Base-by-base conservation (phyloP, 2,113 vertebrate species). In the Copsychus sechellarum region DNA sequence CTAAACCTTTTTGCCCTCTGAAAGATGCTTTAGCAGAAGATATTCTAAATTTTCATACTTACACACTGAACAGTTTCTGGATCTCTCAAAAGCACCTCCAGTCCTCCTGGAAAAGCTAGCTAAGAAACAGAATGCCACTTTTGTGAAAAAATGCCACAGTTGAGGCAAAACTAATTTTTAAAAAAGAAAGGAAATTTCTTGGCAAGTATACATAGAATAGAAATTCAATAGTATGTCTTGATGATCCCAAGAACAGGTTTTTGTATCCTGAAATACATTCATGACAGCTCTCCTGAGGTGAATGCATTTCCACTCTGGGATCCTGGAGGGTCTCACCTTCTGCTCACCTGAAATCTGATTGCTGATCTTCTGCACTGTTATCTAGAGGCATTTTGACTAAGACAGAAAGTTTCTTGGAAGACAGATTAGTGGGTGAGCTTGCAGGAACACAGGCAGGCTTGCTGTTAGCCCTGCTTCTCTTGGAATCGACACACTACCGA, bases 401-500 rank as follows among this genome's bases (percentile, higher is more conserved):
- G 71, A 53, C 28, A 51, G 65, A 69, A 86, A 71, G 48, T 67
- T 82, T 81, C 28, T 71, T 88, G 76, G 51, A 83, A 88, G 72
- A 60, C 26, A 83, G 26, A 71, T 20, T 51, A 12, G 47, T 18
- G 47, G 51, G 21, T 64, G 51, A 86, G 38, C 80, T 92, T 82
- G 54, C 60, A 92, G 70, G 29, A 79, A 42, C 66, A 11, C 26
- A 67, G 31, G 47, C 38, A 87, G 77, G 70, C 92, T 82, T 87
- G 17, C 38, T 84, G n/a, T 82, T 73, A 80, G 71, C 51, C 38
- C 66, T 6, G 1, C 23, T 93, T 22, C 33, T 74, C 64, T 54
- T 70, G 66, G 64, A 95, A 90, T 62, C 0, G 0, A 78, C 58
- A 56, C 1, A 9, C 11, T 92, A 28, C 51, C 0, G 0, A 45